These are phyloP conservation scores for Rhamnusium bicolor DNA, from an alignment of 2,888 invertebrate genomes.

Conservation along the genomic window DNA sequence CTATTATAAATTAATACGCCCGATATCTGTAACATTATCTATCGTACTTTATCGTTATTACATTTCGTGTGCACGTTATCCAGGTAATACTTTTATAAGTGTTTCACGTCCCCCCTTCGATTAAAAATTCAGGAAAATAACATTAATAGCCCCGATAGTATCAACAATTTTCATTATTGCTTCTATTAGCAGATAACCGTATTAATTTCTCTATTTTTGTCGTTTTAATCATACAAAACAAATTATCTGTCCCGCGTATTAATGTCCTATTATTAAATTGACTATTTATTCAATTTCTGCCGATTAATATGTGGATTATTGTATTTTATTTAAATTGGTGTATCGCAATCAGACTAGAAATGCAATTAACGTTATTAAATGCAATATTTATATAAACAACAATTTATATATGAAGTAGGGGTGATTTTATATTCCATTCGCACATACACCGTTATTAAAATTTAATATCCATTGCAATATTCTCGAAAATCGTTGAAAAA, in stretches of 20 bases:
- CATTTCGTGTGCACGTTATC: neutral
- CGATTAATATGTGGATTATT: neutral
- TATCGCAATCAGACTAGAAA: neutral
- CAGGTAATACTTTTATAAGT: neutral
- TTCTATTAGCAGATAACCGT: constrained; percentile 35
- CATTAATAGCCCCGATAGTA: constrained; percentile 55
- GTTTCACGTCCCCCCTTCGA: constrained; percentile 11
- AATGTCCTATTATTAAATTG: neutral
- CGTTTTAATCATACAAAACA: neutral
- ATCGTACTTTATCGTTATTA: neutral
- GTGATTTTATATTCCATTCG: too few relatives aligned
- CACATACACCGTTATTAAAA: too few relatives aligned
- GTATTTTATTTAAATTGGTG: neutral
- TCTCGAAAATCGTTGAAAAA: too few relatives aligned
- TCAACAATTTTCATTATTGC: constrained; percentile 58
- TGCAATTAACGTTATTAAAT: neutral
- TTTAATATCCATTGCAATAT: too few relatives aligned
- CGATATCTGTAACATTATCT: neutral
- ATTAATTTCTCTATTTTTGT: neutral
- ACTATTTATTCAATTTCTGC: neutral
- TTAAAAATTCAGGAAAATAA: constrained; percentile 55
- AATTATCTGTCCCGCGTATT: neutral
- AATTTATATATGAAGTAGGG: neutral
- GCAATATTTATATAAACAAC: neutral
- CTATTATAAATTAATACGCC: neutral